Percentiles rank a stretch among this genome's conserved stretches.
These are phyloP conservation scores for Diaphora mendica DNA, from an alignment of 2,888 invertebrate genomes.

Conservation along the genomic window DNA sequence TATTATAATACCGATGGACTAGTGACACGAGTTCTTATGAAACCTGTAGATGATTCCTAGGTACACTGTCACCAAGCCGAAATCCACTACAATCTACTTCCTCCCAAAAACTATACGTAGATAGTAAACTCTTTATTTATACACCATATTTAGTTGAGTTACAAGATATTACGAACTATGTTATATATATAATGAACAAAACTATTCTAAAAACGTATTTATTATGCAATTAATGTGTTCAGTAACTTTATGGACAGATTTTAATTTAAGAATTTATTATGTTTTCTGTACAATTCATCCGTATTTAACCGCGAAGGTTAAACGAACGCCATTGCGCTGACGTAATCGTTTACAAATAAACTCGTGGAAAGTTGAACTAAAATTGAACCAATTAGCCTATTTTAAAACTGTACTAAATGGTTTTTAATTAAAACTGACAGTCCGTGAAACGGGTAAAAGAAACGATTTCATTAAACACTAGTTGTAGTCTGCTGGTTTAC, in stretches of 20 bases:
- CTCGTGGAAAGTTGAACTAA: slow-evolving; percentile 65
- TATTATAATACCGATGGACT: too few species aligned
- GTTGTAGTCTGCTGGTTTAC: background rate
- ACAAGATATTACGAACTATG: too few species aligned
- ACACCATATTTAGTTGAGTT: too few species aligned
- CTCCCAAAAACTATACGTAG: too few species aligned
- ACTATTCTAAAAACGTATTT: background rate
- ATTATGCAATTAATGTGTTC: background rate
- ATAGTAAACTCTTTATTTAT: too few species aligned
- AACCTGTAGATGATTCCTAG: too few species aligned
- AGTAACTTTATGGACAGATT: background rate
- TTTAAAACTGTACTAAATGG: slow-evolving; percentile 64
- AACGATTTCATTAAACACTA: slow-evolving; percentile 40
- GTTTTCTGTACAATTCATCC: slow-evolving; percentile 46
- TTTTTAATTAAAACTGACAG: slow-evolving; percentile 66
- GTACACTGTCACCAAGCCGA: too few species aligned
- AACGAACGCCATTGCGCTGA: slow-evolving; percentile 39
- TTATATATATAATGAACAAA: too few species aligned
- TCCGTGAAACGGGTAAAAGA: slow-evolving; percentile 66
- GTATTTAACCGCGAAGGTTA: slow-evolving; percentile 48
- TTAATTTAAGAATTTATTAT: background rate
- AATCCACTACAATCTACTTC: too few species aligned
- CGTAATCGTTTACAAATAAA: slow-evolving; percentile 50
- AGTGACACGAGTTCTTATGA: too few species aligned
- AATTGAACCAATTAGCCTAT: slow-evolving; percentile 69